These are phyloP conservation scores for Aurelia coerulea DNA, from an alignment of 30 jellyfish, hydroid and myxozoan genomes.

Conservation along the genomic window DNA sequence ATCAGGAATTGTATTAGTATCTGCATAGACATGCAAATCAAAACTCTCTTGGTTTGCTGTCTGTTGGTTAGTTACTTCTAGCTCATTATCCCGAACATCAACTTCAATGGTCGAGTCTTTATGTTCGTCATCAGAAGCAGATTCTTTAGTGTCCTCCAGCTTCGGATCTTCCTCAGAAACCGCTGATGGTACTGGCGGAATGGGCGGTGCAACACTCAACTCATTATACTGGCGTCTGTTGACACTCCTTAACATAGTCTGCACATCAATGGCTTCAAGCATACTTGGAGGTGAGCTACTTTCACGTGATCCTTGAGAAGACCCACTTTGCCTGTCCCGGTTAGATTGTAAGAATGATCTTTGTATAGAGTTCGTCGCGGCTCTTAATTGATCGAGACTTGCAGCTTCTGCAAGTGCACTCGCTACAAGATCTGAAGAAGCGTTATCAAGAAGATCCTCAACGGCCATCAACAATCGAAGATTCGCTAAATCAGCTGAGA, in stretches of 20 bases:
- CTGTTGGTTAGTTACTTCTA: too few relatives aligned
- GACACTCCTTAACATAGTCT: neutral
- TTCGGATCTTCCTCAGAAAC: too few relatives aligned
- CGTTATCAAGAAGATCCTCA: slow-evolving; percentile 93
- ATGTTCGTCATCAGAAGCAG: too few relatives aligned
- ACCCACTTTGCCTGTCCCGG: slow-evolving; percentile 62
- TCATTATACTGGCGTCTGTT: neutral
- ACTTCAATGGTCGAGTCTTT: too few relatives aligned
- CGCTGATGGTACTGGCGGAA: too few relatives aligned
- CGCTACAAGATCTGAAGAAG: slow-evolving; percentile 98
- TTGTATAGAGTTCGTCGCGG: slow-evolving; percentile 73
- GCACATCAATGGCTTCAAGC: slow-evolving; percentile 25
- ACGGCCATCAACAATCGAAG: slow-evolving; percentile 95
- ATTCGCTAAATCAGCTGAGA: slow-evolving; percentile 92
- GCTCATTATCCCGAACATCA: too few relatives aligned
- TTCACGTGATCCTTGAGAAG: slow-evolving; percentile 90
- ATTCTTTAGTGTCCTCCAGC: too few relatives aligned
- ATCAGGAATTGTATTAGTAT: neutral
- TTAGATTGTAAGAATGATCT: slow-evolving; percentile 39
- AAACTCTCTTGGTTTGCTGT: neutral
- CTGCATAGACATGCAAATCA: slow-evolving; percentile 13
- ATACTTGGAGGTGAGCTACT: slow-evolving; percentile 83
- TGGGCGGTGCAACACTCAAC: too few relatives aligned
- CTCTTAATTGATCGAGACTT: slow-evolving; percentile 89
- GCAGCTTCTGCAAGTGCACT: slow-evolving; percentile 99